Percentiles rank a stretch among this genome's conserved stretches.
phyloP scores from a whole-genome alignment of 2,113 vertebrate genomes.

The Solea senegalensis region DNA sequence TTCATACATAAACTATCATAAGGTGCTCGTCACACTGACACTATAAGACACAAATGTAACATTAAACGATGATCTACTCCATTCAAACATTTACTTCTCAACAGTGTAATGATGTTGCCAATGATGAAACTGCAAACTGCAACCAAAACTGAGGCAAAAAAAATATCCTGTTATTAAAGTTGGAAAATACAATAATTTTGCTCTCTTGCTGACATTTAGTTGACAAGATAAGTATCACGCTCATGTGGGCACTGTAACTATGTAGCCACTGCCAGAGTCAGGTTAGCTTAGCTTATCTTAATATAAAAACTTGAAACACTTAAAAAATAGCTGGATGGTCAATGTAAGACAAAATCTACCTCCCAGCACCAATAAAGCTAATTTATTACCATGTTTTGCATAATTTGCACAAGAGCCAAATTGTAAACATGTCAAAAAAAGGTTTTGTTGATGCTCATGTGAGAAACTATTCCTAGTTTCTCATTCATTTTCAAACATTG shows the following conservation, averaged over 20 bases:
- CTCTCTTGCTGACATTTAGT: not conserved
- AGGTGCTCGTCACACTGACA: too few relatives aligned
- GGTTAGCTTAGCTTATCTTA: not conserved
- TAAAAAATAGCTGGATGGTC: not conserved
- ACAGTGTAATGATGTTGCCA: not conserved
- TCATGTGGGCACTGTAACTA: not conserved
- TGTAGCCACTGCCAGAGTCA: not conserved
- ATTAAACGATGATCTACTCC: not conserved
- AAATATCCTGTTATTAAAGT: not conserved
- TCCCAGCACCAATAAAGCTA: not conserved
- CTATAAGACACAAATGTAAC: too few relatives aligned
- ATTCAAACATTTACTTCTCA: not conserved
- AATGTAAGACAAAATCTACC: too few relatives aligned
- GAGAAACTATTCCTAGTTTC: not conserved
- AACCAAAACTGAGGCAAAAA: not conserved
- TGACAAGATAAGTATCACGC: not conserved
- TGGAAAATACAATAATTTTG: not conserved
- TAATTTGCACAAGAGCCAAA: not conserved
- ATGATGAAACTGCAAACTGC: not conserved
- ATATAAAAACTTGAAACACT: not conserved
- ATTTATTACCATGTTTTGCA: not conserved
- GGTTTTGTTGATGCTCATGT: not conserved
- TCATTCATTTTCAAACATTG: not conserved
- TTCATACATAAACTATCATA: too few relatives aligned
- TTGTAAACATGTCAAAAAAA: not conserved